phyloP scores from a whole-genome alignment of 64 coral and sea anemone genomes.

The Montipora efflorescens region DNA sequence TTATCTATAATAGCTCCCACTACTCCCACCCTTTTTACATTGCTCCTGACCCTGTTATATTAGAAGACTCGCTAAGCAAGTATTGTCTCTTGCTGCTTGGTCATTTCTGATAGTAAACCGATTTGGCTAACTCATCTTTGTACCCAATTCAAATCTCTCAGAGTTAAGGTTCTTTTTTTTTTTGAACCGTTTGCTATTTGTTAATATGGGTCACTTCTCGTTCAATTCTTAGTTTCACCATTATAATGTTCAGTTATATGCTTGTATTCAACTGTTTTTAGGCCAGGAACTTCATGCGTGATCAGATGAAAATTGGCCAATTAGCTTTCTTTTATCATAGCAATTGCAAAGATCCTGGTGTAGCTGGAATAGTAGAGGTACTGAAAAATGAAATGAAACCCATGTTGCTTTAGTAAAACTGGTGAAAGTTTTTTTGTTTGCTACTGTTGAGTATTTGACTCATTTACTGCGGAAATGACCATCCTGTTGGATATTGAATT shows the following conservation, averaged over 20 bases:
- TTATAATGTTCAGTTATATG: too few relatives aligned
- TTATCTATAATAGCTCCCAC: too few relatives aligned
- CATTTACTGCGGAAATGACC: not conserved
- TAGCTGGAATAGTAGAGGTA: slow-evolving; percentile 94
- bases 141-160: too few relatives aligned
- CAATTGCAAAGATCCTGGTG: slow-evolving; percentile 94
- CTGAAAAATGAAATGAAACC: not conserved
- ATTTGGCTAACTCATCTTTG: too few relatives aligned
- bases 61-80: too few relatives aligned
- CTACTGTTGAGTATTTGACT: not conserved
- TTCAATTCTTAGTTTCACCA: too few relatives aligned
- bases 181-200: not conserved
- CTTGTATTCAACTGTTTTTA: not conserved
- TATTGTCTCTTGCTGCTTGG: too few relatives aligned
- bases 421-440: not conserved
- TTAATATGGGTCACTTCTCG: not conserved
- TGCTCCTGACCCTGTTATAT: too few relatives aligned
- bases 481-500: not conserved
- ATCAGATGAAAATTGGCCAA: slow-evolving; percentile 93
- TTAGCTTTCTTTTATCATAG: slow-evolving; percentile 98
- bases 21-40: too few relatives aligned
- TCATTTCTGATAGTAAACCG: too few relatives aligned
- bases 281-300: slow-evolving; percentile 99
- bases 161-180: too few relatives aligned
- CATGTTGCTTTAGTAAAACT: too few relatives aligned